Evolutionary conservation across 2,888 invertebrate species (phyloP), one percentile per base, ranked within the genome.

Genomic region (Creontiades dilutus): DNA sequence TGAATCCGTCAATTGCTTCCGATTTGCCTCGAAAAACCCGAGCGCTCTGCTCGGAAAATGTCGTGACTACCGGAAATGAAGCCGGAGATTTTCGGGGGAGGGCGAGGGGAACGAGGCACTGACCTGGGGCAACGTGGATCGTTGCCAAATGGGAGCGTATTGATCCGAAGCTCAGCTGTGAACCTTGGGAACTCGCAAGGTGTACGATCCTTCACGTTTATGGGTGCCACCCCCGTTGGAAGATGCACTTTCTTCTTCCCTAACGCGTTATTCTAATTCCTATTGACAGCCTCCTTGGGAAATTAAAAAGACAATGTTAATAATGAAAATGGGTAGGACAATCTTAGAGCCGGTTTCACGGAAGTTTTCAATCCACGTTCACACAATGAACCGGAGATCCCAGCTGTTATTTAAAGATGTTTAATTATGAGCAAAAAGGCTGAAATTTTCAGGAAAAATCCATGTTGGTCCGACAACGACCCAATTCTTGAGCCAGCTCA

Each of bases 61-160:
- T 11, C 16, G 61, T 19, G 61, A 61, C 61, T 61, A 16, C 76
- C 28, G 76, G 76, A 76, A 76, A 76, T 28, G 76, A 37, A 76
- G 76, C n/a, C 28, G 27, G 76, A 76, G 76, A 61, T 61, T 61
- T 61, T 61, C 19, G 19, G 61, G n/a, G n/a, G n/a, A n/a, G n/a
- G 52, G 61, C 61, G 61, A 78, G 78, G n/a, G 78, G 81, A n/a
- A 46, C 4, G 47, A 81, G 81, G 81, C 48, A 81, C 81, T 48
- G 81, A 81, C 81, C 81, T 81, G 48, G 47, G 81, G 19, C 81
- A 81, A 81, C 81, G 81, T 81, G 47, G 81, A 81, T 81, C 81
- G 81, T 81, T 81, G 81, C 81, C 81, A 81, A 81, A 46, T 48
- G 81, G 81, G 76, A 76, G 81, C 48, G 81, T 81, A 81, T 81